These are phyloP conservation scores for Sternarchorhynchus goeldii DNA, from an alignment of 2,797 vertebrate species.

Conservation along the genomic window DNA sequence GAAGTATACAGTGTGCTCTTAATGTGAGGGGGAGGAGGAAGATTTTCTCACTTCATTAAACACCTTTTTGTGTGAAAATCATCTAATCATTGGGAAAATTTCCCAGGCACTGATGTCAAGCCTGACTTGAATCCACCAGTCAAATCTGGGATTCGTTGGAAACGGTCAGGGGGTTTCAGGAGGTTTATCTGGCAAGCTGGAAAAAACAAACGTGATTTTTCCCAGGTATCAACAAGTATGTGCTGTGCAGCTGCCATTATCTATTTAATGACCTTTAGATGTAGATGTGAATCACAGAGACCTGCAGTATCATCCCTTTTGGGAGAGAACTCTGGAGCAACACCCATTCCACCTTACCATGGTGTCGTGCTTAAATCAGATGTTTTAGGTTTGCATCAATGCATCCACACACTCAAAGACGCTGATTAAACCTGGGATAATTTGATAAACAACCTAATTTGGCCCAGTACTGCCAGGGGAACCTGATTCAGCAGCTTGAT, in stretches of 20 bases:
- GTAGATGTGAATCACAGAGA: background rate
- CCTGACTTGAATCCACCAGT: too few species aligned
- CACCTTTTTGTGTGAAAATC: too few species aligned
- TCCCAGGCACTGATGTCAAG: too few species aligned
- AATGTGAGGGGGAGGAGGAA: too few species aligned
- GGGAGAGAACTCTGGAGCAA: background rate
- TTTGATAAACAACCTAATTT: background rate
- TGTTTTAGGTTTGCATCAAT: background rate
- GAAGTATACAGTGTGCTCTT: too few species aligned
- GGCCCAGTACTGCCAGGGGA: background rate
- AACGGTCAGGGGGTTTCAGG: background rate
- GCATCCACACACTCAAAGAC: background rate
- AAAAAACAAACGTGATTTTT: background rate
- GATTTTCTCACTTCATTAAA: too few species aligned
- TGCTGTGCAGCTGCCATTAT: background rate
- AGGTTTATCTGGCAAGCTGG: background rate
- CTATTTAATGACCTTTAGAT: slow-evolving; percentile 24
- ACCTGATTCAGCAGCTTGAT: background rate
- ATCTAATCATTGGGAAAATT: too few species aligned
- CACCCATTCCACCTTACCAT: background rate
- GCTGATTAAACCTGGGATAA: background rate
- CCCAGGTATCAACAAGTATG: background rate
- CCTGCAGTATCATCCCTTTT: background rate
- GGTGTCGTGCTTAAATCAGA: background rate
- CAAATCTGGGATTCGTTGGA: background rate